Percentiles rank a stretch among this genome's conserved stretches.
These are phyloP conservation scores for Salarias fasciatus DNA, from an alignment of 2,797 vertebrate species.

Conservation along the genomic window DNA sequence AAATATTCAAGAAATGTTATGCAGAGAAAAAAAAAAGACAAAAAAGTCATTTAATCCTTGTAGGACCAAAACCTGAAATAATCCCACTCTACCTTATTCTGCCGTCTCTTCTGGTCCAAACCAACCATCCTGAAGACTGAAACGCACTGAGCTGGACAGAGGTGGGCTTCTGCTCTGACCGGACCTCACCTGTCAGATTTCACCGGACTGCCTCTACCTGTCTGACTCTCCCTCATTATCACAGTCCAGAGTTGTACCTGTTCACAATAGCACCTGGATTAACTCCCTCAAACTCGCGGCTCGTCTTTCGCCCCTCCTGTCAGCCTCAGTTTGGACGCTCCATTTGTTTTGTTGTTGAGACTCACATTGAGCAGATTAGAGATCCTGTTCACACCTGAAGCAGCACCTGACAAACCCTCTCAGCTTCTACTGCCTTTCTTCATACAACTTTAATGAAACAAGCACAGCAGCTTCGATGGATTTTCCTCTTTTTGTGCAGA, in stretches of 20 bases:
- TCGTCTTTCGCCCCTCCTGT: constrained; percentile 20
- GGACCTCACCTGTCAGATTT: background rate
- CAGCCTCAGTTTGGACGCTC: constrained; percentile 7
- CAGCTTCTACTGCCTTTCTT: background rate
- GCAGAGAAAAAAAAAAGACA: no score
- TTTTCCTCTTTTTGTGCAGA: no score
- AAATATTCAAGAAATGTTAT: no score
- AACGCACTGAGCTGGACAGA: constrained; percentile 7
- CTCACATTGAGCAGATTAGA: background rate
- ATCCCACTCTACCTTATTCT: constrained; percentile 40
- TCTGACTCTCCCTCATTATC: constrained; percentile 8
- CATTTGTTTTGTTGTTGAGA: constrained; percentile 5
- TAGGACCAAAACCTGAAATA: no score
- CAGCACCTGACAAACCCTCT: no score
- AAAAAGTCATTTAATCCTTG: no score
- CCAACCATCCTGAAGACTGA: constrained; percentile 48
- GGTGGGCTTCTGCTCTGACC: background rate
- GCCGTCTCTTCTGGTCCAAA: constrained; percentile 44
- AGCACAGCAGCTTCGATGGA: background rate
- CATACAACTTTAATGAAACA: no score
- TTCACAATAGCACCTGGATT: constrained; percentile 39
- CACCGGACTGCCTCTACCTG: background rate
- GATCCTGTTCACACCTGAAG: constrained; percentile 16
- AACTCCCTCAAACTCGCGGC: constrained; percentile 2
- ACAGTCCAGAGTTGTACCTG: background rate